phyloP scores from a whole-genome alignment of 2,888 invertebrate genomes.

The Drosophila neonasuta region DNA sequence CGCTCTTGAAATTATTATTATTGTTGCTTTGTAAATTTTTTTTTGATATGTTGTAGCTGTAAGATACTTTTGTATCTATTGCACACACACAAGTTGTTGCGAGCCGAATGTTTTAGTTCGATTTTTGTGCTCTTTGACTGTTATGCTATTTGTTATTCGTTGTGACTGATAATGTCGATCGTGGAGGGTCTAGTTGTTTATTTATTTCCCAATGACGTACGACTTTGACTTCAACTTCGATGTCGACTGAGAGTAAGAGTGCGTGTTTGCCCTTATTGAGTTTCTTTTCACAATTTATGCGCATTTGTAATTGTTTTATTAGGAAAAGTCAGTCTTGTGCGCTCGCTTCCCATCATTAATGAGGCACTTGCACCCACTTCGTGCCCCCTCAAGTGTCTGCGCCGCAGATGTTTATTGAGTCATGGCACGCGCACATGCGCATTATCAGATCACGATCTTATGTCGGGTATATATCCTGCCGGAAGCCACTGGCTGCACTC shows the following conservation, averaged over 20 bases:
- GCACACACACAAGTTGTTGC: conserved; percentile 4
- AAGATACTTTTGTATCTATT: conserved; percentile 8
- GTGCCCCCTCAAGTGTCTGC: conserved; percentile 33
- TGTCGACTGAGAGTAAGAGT: conserved; percentile 3
- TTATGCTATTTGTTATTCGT: conserved; percentile 6
- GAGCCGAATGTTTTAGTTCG: neutral
- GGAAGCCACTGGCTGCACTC: conserved; percentile 40
- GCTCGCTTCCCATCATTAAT: conserved; percentile 67
- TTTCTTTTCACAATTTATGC: conserved; percentile 59
- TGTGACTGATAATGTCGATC: conserved; percentile 16
- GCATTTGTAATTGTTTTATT: conserved; percentile 71
- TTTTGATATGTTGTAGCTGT: conserved; percentile 3
- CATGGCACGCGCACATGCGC: conserved; percentile 72
- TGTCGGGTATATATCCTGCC: conserved; percentile 52
- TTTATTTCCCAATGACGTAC: conserved; percentile 36
- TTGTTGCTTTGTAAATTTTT: conserved; percentile 5
- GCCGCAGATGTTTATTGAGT: conserved; percentile 53
- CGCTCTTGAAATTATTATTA: neutral
- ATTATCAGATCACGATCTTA: conserved; percentile 40
- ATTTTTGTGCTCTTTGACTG: conserved; percentile 6
- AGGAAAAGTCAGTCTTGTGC: conserved; percentile 30
- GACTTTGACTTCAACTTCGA: neutral
- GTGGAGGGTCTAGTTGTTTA: conserved; percentile 33
- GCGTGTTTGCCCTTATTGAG: conserved; percentile 42
- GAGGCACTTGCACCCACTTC: conserved; percentile 53